phyloP scores from a whole-genome alignment of 2,113 vertebrate species.

The Xerus inauris region DNA sequence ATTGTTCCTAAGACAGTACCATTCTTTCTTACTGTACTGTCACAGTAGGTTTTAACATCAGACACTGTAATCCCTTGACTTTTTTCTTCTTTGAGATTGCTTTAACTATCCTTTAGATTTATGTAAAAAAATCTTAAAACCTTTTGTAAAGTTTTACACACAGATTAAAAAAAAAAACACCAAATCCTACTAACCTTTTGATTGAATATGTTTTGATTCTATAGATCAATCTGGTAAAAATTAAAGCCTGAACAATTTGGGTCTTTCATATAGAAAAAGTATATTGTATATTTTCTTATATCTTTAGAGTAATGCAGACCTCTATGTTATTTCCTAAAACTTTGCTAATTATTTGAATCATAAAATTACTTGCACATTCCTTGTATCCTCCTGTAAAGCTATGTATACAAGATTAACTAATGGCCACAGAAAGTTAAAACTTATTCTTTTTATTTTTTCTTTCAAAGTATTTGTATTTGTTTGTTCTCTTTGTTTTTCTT shows the following conservation, averaged over 20 bases:
- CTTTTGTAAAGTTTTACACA: not conserved
- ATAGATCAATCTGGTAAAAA: not conserved
- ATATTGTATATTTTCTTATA: not conserved
- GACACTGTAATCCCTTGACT: not conserved
- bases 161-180: not conserved
- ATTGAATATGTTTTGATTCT: not conserved
- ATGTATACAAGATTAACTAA: not conserved
- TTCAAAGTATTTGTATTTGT: not conserved
- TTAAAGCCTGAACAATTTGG: not conserved
- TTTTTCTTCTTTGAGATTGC: not conserved
- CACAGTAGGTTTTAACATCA: not conserved
- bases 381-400: not conserved
- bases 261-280: not conserved
- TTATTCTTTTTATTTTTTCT: not conserved
- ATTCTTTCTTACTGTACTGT: not conserved
- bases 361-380: not conserved
- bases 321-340: not conserved
- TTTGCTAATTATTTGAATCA: not conserved
- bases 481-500: constrained; percentile 18
- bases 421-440: not conserved
- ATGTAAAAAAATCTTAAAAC: not conserved
- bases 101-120: not conserved
- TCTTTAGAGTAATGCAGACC: not conserved
- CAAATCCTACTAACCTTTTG: not conserved
- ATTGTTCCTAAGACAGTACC: not conserved